Evolutionary conservation across 2,797 vertebrate genomes (phyloP).

Genomic region (Cyprinella venusta): DNA sequence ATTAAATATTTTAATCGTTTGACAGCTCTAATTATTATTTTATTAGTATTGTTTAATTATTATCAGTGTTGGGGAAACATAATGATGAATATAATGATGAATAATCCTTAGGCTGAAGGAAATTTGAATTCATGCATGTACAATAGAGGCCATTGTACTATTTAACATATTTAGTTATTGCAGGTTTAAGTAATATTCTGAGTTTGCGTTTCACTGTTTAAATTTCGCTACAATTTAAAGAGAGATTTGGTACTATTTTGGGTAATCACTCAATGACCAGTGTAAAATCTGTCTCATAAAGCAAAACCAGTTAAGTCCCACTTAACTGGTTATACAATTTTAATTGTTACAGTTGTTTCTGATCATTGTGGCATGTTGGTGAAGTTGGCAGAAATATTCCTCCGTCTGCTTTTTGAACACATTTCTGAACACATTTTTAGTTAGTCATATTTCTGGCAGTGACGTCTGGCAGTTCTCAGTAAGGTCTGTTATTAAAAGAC

Average conservation of each 20-base stretch:
- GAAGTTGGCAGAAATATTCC: neutral
- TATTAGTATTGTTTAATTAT: no score
- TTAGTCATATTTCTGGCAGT: neutral
- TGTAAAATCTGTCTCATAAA: neutral
- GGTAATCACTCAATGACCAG: neutral
- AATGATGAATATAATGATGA: no score
- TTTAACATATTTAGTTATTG: no score
- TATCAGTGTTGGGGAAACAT: no score
- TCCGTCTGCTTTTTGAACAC: constrained; percentile 4
- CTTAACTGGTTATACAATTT: neutral
- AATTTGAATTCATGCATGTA: no score
- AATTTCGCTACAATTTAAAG: neutral
- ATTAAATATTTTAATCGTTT: no score
- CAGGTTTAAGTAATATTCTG: no score
- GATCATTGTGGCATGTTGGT: constrained; percentile 10
- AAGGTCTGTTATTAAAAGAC: constrained; percentile 22
- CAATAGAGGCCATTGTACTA: no score
- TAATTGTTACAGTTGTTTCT: neutral
- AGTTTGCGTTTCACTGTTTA: no score
- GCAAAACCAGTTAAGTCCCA: neutral
- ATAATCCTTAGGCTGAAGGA: no score
- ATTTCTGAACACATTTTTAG: constrained; percentile 35
- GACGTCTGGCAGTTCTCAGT: neutral
- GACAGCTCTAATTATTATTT: no score
- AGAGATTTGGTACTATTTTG: neutral